Evolutionary conservation across 2,888 invertebrate species (phyloP), one percentile per base, ranked within the genome.

Genomic region (Coelopa pilipes): DNA sequence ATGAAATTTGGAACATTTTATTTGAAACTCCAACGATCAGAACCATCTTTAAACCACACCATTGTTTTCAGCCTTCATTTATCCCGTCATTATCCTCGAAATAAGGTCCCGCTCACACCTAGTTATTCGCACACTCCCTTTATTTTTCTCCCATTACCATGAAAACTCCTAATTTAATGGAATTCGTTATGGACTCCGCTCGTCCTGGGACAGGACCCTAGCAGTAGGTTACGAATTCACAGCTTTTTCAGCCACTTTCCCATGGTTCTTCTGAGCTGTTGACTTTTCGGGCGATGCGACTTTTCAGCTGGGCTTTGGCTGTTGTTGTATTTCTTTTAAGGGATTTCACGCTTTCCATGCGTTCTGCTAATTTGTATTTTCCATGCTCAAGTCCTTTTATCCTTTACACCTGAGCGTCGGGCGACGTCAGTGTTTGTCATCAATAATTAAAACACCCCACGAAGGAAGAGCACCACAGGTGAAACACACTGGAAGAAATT

Each of bases 81-180:
- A 34, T 34, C 7, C 7, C 34, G 34, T 4, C 2, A 34, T 34
- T 34, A 34, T 34, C 34, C 34, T 34, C 34, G 7, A 34, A 34
- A 34, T 34, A 34, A 4, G 7, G 7, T 34, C 34, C 34, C 34
- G 7, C 34, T 34, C 34, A 34, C 34, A 34, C 34, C 2, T 34
- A 34, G 34, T 34, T 34, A 34, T 34, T 34, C 7, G 7, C 34
- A 4, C 34, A 34, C 7, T 34, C 7, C 4, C 34, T 34, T 34
- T 34, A 34, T 34, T 34, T 34, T 34, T 2, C n/a, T n/a, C 34
- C 34, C 34, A 34, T 4, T 7, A 7, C 34, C 34, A 4, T 65
- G 65, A 19, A 17, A 17, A 65, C 45, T 45, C 46, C 19, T 65
- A 65, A 45, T 65, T 13, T 65, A 63, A 65, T 65, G 65, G 47